Evolutionary conservation across 2,797 vertebrate species (phyloP).

Genomic region (Salmo trutta): DNA sequence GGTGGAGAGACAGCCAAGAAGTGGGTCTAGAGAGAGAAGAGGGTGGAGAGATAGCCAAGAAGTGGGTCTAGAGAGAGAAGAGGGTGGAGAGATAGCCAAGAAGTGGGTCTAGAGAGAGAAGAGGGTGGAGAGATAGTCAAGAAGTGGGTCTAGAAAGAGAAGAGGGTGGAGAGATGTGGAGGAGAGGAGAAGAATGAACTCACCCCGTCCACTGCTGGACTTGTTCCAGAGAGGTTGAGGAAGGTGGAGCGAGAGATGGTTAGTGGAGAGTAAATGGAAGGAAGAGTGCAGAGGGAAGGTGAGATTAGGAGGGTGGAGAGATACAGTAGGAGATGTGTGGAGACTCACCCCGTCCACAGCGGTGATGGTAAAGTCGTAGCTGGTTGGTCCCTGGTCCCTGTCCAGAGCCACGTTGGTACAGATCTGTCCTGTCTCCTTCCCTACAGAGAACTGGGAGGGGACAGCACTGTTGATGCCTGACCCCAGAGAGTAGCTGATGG

Average conservation of each 20-base stretch:
- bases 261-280: background rate
- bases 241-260: background rate
- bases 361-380: conserved; percentile 90
- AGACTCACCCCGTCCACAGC: conserved; percentile 92
- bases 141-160: no score
- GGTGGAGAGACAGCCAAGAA: no score
- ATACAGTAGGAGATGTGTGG: conserved; percentile 27
- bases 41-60: no score
- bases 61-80: no score
- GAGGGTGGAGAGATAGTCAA: no score
- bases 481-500: conserved; percentile 88
- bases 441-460: conserved; percentile 84
- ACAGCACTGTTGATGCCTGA: conserved; percentile 77
- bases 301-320: background rate
- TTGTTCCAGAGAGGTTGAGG: background rate
- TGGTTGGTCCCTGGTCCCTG: conserved; percentile 84
- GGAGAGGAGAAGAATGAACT: background rate
- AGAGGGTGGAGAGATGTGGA: background rate
- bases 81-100: no score
- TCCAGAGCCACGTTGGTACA: conserved; percentile 87
- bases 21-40: no score
- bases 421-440: conserved; percentile 86
- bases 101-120: no score
- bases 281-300: background rate
- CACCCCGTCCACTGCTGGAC: background rate